Conservation (phyloP, 2,113 vertebrate species). For the Phocoena phocoena region DNA sequence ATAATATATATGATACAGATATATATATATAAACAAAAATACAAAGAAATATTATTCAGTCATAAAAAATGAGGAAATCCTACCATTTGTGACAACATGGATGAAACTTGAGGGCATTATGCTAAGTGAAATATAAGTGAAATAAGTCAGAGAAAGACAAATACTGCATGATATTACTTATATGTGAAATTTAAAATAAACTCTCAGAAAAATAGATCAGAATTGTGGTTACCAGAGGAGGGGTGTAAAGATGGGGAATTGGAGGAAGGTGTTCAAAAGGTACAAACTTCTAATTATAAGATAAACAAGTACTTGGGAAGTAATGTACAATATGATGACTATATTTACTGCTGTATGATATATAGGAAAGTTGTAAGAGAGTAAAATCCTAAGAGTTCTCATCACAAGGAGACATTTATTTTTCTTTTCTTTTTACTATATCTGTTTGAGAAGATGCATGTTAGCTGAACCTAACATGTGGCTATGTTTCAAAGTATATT, state of each 20-base stretch:
- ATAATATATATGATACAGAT: too few relatives aligned
- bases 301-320: neutral
- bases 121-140: neutral
- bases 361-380: neutral
- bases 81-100: neutral
- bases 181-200: neutral
- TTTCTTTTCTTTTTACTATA: neutral
- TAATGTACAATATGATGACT: neutral
- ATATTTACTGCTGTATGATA: neutral
- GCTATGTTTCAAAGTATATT: neutral
- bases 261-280: neutral
- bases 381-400: neutral
- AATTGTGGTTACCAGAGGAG: neutral
- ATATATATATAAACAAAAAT: too few relatives aligned
- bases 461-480: neutral
- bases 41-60: neutral
- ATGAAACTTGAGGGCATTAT: neutral
- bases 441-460: neutral
- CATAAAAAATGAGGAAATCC: neutral
- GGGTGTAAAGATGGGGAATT: neutral
- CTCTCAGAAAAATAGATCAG: neutral
- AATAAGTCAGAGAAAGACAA: neutral
- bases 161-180: neutral
- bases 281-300: neutral
- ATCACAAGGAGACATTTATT: neutral